These are phyloP conservation scores for Resseliella maxima DNA, from an alignment of 2,888 invertebrate genomes.

Conservation along the genomic window DNA sequence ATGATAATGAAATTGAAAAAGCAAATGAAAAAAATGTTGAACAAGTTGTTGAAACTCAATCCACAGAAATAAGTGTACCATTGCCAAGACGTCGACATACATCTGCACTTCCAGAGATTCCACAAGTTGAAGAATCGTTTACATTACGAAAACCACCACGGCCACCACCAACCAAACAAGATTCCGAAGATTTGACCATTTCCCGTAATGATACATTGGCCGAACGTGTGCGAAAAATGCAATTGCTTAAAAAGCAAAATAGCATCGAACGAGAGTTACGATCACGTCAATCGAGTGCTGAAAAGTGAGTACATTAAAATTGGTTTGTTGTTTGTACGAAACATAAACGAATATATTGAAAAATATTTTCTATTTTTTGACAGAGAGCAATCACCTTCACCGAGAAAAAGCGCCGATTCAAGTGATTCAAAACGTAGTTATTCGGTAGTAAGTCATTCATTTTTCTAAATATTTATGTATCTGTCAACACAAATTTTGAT, in stretches of 20 bases:
- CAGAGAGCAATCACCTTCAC: slow-evolving; percentile 44
- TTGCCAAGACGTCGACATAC: slow-evolving; percentile 75
- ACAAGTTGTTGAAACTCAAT: slow-evolving; percentile 65
- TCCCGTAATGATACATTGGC: slow-evolving; percentile 77
- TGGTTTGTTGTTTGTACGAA: background rate
- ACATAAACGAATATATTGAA: background rate
- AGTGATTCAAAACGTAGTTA: slow-evolving; percentile 31
- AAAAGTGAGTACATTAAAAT: slow-evolving; percentile 62
- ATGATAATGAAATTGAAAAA: slow-evolving; percentile 69
- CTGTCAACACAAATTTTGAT: background rate
- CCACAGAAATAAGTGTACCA: slow-evolving; percentile 74
- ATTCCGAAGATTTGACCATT: slow-evolving; percentile 71
- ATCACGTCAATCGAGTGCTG: slow-evolving; percentile 64
- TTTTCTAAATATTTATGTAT: background rate
- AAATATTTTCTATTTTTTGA: background rate
- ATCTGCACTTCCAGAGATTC: slow-evolving; percentile 65
- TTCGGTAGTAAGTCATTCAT: background rate
- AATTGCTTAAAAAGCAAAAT: slow-evolving; percentile 68
- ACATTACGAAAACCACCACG: slow-evolving; percentile 70
- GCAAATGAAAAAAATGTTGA: no score
- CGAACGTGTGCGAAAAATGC: slow-evolving; percentile 77
- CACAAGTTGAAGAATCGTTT: slow-evolving; percentile 65
- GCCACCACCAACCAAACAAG: slow-evolving; percentile 65
- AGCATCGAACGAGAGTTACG: slow-evolving; percentile 63
- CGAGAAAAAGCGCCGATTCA: background rate